Evolutionary conservation across 2,113 vertebrate genomes (phyloP).

Genomic region (Alexandromys fortis): DNA sequence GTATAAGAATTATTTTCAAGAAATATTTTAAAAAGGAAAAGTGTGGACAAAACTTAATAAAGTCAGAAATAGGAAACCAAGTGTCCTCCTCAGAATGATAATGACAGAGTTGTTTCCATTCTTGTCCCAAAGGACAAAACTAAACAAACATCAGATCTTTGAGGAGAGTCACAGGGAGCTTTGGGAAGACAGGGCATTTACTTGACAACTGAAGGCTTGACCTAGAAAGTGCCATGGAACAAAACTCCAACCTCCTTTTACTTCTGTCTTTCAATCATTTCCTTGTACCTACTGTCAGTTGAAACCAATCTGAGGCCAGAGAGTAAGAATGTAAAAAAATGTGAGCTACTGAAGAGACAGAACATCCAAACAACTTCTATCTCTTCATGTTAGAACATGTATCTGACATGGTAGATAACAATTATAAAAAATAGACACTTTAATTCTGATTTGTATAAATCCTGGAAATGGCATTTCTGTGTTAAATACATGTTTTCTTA

Average conservation of each 20-base stretch:
- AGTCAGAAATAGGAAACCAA: background rate
- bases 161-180: background rate
- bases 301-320: background rate
- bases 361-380: too few species aligned
- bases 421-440: background rate
- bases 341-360: background rate
- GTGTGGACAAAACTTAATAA: background rate
- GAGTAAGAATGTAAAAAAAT: background rate
- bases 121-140: background rate
- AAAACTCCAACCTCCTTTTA: background rate
- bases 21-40: background rate
- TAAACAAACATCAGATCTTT: background rate
- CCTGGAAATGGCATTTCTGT: background rate
- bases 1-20: background rate
- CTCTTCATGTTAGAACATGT: too few species aligned
- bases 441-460: slow-evolving; percentile 17
- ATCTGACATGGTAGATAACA: background rate
- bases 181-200: background rate
- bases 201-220: background rate
- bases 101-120: background rate
- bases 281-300: background rate
- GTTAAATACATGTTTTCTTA: background rate
- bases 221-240: background rate
- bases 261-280: background rate
- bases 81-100: background rate